phyloP scores from a whole-genome alignment of 2,888 invertebrate genomes.

The Erannis defoliaria region DNA sequence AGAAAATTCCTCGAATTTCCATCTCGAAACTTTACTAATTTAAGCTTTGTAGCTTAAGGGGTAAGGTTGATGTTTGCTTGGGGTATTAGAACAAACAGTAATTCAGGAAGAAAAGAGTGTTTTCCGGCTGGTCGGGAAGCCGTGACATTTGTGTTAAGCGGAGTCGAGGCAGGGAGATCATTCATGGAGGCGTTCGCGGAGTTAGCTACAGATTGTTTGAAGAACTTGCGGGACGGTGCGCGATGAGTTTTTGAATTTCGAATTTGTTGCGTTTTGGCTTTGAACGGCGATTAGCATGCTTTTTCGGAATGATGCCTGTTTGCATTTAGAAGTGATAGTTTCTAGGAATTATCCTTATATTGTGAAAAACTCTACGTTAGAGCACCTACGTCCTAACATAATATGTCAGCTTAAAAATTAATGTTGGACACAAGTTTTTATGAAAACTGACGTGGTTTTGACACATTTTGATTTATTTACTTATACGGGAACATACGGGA shows the following conservation, averaged over 20 bases:
- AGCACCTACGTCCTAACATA: background rate
- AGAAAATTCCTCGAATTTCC: constrained; percentile 83
- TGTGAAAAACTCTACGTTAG: background rate
- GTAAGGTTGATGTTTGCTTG: constrained; percentile 61
- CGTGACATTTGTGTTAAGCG: constrained; percentile 86
- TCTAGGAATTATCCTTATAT: background rate
- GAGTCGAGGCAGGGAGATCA: constrained; percentile 75
- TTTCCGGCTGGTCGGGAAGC: constrained; percentile 82
- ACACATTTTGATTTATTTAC: too few species aligned
- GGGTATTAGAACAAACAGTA: constrained; percentile 60
- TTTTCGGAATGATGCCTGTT: background rate
- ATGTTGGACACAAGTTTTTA: too few species aligned
- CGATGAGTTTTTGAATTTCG: constrained; percentile 32
- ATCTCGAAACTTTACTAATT: constrained; percentile 39
- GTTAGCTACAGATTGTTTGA: constrained; percentile 66
- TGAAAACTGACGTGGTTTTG: too few species aligned
- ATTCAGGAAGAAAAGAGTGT: constrained; percentile 86
- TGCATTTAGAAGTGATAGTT: background rate
- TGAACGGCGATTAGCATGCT: background rate
- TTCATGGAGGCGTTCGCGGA: constrained; percentile 76
- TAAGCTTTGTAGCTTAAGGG: constrained; percentile 51
- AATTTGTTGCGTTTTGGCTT: constrained; percentile 27
- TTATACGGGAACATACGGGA: too few species aligned
- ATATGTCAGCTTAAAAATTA: too few species aligned
- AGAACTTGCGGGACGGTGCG: constrained; percentile 59